phyloP scores from a whole-genome alignment of 2,888 invertebrate genomes.

The Nomada fucata region DNA sequence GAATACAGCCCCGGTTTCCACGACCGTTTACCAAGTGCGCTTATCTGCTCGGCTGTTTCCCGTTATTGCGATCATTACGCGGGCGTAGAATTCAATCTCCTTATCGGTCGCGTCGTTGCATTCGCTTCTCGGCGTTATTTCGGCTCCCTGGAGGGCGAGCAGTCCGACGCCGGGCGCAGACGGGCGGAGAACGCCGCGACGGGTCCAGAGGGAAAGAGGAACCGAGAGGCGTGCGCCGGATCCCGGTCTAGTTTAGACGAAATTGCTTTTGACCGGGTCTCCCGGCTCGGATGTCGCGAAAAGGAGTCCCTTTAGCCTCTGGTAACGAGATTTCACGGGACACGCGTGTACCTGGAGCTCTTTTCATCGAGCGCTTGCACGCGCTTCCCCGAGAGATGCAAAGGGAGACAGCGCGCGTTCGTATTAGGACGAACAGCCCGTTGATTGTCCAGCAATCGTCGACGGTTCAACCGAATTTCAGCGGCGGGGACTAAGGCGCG shows the following conservation, averaged over 20 bases:
- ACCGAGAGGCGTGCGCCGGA: conserved; percentile 1
- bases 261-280: conserved; percentile 66
- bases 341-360: conserved; percentile 31
- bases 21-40: conserved; percentile 33
- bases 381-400: conserved; percentile 1
- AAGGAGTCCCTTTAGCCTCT: conserved; percentile 51
- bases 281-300: conserved; percentile 51
- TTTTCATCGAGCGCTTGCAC: conserved; percentile 48
- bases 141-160: neutral
- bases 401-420: neutral
- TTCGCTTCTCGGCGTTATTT: conserved; percentile 45
- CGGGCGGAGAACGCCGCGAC: neutral
- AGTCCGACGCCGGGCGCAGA: neutral
- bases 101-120: conserved; percentile 59
- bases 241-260: conserved; percentile 46
- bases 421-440: conserved; percentile 22
- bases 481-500: conserved; percentile 29
- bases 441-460: conserved; percentile 45
- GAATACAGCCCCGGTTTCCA: conserved; percentile 37
- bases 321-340: conserved; percentile 66
- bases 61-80: conserved; percentile 58
- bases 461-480: conserved; percentile 44
- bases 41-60: conserved; percentile 43
- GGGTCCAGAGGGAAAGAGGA: neutral
- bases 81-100: conserved; percentile 63